These are phyloP conservation scores for Lucinisca nassula DNA, from an alignment of 2,888 invertebrate genomes.

Conservation along the genomic window DNA sequence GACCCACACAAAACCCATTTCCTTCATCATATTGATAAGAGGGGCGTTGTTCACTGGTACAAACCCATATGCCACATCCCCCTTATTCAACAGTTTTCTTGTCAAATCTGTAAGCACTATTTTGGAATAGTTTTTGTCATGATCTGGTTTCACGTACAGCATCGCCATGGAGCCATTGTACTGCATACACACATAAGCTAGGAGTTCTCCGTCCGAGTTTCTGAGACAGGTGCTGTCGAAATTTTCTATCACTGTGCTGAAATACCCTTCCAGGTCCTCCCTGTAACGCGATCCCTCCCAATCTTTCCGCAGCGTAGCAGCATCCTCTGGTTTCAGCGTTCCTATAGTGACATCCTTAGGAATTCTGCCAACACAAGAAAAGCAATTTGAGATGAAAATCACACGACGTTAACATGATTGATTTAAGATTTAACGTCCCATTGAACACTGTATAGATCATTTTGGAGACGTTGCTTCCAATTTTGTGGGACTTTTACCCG, in stretches of 20 bases:
- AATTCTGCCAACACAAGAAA: slow-evolving; percentile 67
- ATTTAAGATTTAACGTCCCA: no score
- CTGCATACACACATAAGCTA: slow-evolving; percentile 84
- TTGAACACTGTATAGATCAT: no score
- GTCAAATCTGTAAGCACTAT: slow-evolving; percentile 80
- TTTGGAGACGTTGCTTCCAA: no score
- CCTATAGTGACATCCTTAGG: slow-evolving; percentile 77
- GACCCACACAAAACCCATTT: slow-evolving; percentile 83
- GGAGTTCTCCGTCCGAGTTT: slow-evolving; percentile 73
- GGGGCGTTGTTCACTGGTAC: slow-evolving; percentile 79
- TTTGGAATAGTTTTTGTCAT: slow-evolving; percentile 78
- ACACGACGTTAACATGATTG: no score
- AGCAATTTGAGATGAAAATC: no score
- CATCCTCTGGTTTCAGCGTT: slow-evolving; percentile 75
- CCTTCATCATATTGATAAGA: slow-evolving; percentile 77
- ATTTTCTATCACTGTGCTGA: slow-evolving; percentile 78
- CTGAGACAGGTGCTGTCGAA: slow-evolving; percentile 82
- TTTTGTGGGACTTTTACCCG: no score
- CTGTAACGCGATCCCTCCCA: slow-evolving; percentile 77
- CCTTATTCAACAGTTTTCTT: slow-evolving; percentile 74
- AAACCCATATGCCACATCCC: slow-evolving; percentile 81
- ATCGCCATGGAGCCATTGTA: slow-evolving; percentile 84
- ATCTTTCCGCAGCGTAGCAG: slow-evolving; percentile 70
- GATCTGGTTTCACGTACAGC: slow-evolving; percentile 80
- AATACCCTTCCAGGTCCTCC: slow-evolving; percentile 79